These are phyloP conservation scores for Adineta ricciae DNA, from an alignment of 2,888 invertebrate species.

Conservation along the genomic window DNA sequence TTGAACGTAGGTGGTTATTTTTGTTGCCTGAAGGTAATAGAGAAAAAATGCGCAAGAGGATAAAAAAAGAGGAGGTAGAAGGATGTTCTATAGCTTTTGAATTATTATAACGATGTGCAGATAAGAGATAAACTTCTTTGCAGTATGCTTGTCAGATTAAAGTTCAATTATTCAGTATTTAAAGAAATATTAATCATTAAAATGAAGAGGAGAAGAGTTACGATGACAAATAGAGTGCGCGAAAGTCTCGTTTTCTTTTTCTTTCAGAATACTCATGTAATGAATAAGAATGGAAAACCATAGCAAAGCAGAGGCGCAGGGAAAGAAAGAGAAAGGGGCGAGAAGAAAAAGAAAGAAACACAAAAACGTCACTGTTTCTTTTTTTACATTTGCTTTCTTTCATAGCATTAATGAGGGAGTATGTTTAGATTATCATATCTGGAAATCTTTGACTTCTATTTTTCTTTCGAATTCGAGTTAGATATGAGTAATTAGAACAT, in stretches of 20 bases:
- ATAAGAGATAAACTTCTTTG: background rate
- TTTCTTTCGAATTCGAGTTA: background rate
- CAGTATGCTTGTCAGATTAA: background rate
- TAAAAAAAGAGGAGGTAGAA: background rate
- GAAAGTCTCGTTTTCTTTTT: background rate
- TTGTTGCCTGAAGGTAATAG: background rate
- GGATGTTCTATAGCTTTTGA: background rate
- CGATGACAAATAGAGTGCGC: background rate
- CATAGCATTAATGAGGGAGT: background rate
- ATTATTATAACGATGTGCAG: background rate
- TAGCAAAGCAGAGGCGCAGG: background rate
- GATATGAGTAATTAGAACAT: background rate
- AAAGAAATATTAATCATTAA: no score
- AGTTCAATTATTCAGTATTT: background rate
- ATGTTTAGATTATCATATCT: slow-evolving; percentile 9
- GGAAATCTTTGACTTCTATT: background rate
- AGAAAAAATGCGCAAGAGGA: background rate
- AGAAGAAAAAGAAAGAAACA: background rate
- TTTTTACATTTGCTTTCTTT: background rate
- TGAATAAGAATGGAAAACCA: no score
- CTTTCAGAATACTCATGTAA: background rate
- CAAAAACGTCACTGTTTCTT: background rate
- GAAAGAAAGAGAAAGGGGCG: background rate
- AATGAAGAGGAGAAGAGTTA: no score
- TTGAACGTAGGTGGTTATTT: background rate